These are phyloP conservation scores for Epinephelus awoara DNA, from an alignment of 2,797 vertebrate species.

Conservation along the genomic window DNA sequence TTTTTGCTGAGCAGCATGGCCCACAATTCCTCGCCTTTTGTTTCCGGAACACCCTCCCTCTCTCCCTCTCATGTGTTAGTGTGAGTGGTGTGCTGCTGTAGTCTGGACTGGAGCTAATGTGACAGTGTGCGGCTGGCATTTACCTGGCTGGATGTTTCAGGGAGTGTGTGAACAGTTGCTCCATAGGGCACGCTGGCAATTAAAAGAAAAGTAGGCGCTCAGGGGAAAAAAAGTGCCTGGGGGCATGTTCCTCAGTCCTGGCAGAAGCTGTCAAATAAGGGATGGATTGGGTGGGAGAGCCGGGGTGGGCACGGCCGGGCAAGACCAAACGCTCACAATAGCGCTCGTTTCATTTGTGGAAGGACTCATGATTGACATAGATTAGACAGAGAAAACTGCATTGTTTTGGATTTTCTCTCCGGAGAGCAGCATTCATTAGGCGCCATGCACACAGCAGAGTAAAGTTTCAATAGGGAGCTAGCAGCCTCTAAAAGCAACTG, in stretches of 20 bases:
- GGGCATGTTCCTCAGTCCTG: conserved; percentile 82
- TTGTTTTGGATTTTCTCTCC: conserved; percentile 85
- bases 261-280: conserved; percentile 85
- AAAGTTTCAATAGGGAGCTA: conserved; percentile 84
- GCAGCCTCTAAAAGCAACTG: conserved; percentile 84
- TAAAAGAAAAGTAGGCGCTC: conserved; percentile 81
- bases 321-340: conserved; percentile 83
- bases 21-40: conserved; percentile 65
- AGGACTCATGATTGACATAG: conserved; percentile 85
- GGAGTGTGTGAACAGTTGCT: conserved; percentile 76
- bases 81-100: conserved; percentile 62
- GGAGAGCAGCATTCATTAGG: conserved; percentile 85
- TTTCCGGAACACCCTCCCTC: conserved; percentile 67
- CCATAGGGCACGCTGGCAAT: conserved; percentile 80
- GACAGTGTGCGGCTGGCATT: conserved; percentile 74
- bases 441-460: conserved; percentile 79
- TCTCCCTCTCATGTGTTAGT: conserved; percentile 61
- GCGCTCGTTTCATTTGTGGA: conserved; percentile 84
- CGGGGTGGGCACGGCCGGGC: conserved; percentile 74
- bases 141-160: conserved; percentile 76
- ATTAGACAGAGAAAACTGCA: conserved; percentile 86
- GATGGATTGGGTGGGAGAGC: conserved; percentile 77
- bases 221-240: conserved; percentile 74
- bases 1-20: conserved; percentile 66
- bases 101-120: conserved; percentile 72